phyloP scores from a whole-genome alignment of 1,140 invertebrate genomes.

The Polypedilum pembai region DNA sequence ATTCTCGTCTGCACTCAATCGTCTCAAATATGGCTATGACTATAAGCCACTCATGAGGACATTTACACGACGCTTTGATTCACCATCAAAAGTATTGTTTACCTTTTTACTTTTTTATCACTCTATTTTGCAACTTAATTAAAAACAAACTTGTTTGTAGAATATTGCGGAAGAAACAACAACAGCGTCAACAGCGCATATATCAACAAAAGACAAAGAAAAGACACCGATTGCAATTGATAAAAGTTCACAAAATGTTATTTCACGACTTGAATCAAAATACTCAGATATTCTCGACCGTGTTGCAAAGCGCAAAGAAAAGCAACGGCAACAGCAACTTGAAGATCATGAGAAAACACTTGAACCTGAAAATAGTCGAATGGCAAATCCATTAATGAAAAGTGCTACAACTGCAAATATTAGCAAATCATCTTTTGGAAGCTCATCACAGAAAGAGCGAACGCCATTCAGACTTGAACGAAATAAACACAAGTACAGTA shows the following conservation, averaged over 20 bases:
- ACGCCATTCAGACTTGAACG: slow-evolving; percentile 37
- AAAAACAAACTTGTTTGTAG: slow-evolving; percentile 16
- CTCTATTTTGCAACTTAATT: neutral
- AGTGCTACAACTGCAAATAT: slow-evolving; percentile 53
- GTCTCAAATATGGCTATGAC: slow-evolving; percentile 38
- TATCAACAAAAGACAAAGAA: slow-evolving; percentile 34
- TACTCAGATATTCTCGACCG: slow-evolving; percentile 63
- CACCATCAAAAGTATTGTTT: slow-evolving; percentile 32
- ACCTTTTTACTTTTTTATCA: too few relatives aligned
- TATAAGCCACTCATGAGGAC: slow-evolving; percentile 41
- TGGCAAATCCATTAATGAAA: slow-evolving; percentile 46
- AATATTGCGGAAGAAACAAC: slow-evolving; percentile 1
- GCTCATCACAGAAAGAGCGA: slow-evolving; percentile 39
- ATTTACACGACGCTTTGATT: slow-evolving; percentile 33
- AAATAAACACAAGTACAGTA: slow-evolving; percentile 30
- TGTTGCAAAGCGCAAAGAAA: slow-evolving; percentile 52
- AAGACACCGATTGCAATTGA: slow-evolving; percentile 39
- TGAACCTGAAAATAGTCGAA: slow-evolving; percentile 48
- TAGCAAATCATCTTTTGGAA: slow-evolving; percentile 29
- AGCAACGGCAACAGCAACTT: slow-evolving; percentile 42
- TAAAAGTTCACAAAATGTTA: slow-evolving; percentile 32
- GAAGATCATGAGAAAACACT: slow-evolving; percentile 57
- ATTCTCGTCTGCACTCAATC: slow-evolving; percentile 38
- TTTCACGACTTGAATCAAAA: slow-evolving; percentile 64
- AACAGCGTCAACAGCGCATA: neutral